Conservation (phyloP, 2,797 vertebrate genomes). For the Caiman crocodilus region DNA sequence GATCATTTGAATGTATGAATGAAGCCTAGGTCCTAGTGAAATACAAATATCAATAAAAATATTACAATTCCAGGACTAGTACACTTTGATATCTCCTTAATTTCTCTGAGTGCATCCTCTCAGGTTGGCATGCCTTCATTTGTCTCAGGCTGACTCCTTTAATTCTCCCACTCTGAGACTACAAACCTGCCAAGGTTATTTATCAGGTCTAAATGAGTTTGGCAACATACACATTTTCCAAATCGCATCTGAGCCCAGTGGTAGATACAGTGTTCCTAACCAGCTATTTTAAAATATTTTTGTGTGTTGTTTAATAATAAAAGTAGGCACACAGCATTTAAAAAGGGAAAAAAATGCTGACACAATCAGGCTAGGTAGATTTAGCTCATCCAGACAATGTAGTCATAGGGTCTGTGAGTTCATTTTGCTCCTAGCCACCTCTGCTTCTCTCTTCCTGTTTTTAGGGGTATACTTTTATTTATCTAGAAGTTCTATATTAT, state of each 20-base stretch:
- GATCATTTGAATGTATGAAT: too few relatives aligned
- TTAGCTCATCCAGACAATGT: too few relatives aligned
- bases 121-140: neutral
- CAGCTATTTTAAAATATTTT: too few relatives aligned
- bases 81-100: neutral
- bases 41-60: neutral
- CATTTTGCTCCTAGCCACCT: neutral
- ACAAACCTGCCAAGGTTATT: neutral
- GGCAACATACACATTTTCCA: neutral
- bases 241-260: neutral
- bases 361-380: neutral
- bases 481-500: neutral
- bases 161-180: neutral
- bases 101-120: neutral
- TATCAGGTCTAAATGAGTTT: neutral
- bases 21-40: neutral
- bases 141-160: neutral
- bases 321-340: neutral
- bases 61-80: neutral
- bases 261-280: neutral
- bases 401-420: neutral
- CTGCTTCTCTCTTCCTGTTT: neutral
- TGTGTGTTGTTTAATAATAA: neutral
- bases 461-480: neutral
- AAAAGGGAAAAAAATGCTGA: neutral